These are phyloP conservation scores for Typhlichthys eigenmanni DNA, from an alignment of 2,797 vertebrate species.

Conservation along the genomic window DNA sequence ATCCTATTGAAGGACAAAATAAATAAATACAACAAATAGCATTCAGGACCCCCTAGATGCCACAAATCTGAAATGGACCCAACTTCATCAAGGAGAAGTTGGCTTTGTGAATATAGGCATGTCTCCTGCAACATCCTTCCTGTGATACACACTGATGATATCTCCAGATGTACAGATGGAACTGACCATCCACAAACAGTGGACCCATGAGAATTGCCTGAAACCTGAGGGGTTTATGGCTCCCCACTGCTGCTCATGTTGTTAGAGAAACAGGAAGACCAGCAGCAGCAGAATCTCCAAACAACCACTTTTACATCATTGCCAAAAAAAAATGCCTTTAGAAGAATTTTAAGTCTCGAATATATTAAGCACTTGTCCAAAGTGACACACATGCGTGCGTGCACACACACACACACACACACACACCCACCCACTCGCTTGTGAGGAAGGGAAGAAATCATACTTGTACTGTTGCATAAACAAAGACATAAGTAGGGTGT, in stretches of 20 bases:
- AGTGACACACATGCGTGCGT: too few relatives aligned
- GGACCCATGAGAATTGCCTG: conserved; percentile 29
- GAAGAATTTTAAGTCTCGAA: too few relatives aligned
- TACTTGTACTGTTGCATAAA: too few relatives aligned
- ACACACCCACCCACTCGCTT: too few relatives aligned
- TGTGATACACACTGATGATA: conserved; percentile 43
- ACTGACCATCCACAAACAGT: conserved; percentile 33
- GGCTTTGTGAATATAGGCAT: conserved; percentile 27
- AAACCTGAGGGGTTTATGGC: conserved; percentile 44
- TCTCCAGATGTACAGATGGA: conserved; percentile 45
- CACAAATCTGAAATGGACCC: background rate
- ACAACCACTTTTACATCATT: conserved; percentile 41
- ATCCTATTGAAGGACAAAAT: too few relatives aligned
- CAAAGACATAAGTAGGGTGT: too few relatives aligned
- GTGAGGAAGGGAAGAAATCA: too few relatives aligned
- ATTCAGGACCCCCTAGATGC: background rate
- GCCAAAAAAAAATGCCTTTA: conserved; percentile 16
- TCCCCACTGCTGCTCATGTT: conserved; percentile 39
- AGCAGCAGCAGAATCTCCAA: conserved; percentile 32
- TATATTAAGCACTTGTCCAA: too few relatives aligned
- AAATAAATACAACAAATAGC: too few relatives aligned
- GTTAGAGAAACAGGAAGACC: conserved; percentile 50
- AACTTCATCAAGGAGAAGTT: conserved; percentile 21
- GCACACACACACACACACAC: too few relatives aligned
- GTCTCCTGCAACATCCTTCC: conserved; percentile 63